A percentile compares a stretch with the other conserved stretches of the same genome.
phyloP scores from a whole-genome alignment of 92 coral and sea anemone species.

The Muricea muricata region DNA sequence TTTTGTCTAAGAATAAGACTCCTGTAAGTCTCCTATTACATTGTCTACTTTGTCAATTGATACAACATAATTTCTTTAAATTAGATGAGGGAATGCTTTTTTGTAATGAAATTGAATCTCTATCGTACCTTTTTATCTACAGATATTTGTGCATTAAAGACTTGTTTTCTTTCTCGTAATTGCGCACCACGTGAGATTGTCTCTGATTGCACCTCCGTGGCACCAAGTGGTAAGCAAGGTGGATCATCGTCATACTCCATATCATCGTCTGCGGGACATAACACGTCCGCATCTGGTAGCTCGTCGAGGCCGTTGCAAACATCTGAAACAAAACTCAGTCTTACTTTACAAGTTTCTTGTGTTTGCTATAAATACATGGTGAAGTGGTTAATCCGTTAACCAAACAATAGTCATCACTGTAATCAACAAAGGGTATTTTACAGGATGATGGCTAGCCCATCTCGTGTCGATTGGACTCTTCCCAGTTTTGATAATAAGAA shows the following conservation, averaged over 20 bases:
- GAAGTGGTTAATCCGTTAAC: not conserved
- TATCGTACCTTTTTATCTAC: too few species aligned
- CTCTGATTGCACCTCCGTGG: not conserved
- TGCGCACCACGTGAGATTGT: not conserved
- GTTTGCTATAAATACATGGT: not conserved
- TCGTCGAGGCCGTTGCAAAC: not conserved
- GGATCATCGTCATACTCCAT: conserved; percentile 32
- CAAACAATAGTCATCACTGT: too few species aligned
- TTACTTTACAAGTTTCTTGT: not conserved
- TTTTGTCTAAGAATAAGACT: conserved; percentile 49
- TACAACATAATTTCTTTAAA: too few species aligned
- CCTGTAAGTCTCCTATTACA: too few species aligned
- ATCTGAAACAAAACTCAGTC: not conserved
- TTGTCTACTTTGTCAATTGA: too few species aligned
- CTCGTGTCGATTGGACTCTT: too few species aligned
- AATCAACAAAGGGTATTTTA: too few species aligned
- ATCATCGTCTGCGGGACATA: not conserved
- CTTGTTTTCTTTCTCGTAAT: conserved; percentile 29
- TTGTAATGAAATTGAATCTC: too few species aligned
- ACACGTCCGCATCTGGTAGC: not conserved
- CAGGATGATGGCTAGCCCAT: too few species aligned
- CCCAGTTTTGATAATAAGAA: too few species aligned
- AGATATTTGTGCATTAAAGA: too few species aligned
- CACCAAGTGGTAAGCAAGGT: not conserved
- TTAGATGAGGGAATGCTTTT: too few species aligned